These are phyloP conservation scores for Priocnemis perturbator DNA, from an alignment of 2,888 invertebrate genomes.

Conservation along the genomic window DNA sequence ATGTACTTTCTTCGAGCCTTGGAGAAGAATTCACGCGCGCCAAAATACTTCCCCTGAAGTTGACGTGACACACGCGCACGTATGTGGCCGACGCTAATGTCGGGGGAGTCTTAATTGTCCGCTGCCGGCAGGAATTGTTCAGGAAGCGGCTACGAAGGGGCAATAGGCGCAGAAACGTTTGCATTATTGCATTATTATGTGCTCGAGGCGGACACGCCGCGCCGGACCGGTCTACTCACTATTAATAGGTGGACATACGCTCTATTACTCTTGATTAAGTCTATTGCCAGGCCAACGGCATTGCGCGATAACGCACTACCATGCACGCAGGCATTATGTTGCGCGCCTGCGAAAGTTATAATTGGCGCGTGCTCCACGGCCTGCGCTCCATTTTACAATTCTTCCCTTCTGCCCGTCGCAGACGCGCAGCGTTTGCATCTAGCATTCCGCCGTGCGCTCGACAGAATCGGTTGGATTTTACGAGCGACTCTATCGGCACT, in stretches of 20 bases:
- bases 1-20: too few species aligned
- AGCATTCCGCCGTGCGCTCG: too few species aligned
- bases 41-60: too few species aligned
- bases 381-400: not conserved
- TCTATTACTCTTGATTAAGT: constrained; percentile 67
- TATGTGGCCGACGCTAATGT: too few species aligned
- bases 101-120: too few species aligned
- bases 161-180: constrained; percentile 7
- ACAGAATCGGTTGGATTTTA: too few species aligned
- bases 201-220: constrained; percentile 38
- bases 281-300: constrained; percentile 61
- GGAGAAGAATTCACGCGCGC: too few species aligned
- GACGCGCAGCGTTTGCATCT: constrained; percentile 9
- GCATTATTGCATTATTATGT: constrained; percentile 41
- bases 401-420: not conserved
- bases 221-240: constrained; percentile 34
- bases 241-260: constrained; percentile 62
- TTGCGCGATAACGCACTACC: constrained; percentile 56
- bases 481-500: too few species aligned
- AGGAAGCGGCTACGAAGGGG: not conserved
- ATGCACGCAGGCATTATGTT: constrained; percentile 23
- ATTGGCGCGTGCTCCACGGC: constrained; percentile 24
- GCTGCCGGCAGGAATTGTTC: not conserved
- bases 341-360: constrained; percentile 30
- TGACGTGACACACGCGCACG: too few species aligned